Evolutionary conservation across 2,888 invertebrate genomes (phyloP).

Genomic region (Vesta saturnalis): DNA sequence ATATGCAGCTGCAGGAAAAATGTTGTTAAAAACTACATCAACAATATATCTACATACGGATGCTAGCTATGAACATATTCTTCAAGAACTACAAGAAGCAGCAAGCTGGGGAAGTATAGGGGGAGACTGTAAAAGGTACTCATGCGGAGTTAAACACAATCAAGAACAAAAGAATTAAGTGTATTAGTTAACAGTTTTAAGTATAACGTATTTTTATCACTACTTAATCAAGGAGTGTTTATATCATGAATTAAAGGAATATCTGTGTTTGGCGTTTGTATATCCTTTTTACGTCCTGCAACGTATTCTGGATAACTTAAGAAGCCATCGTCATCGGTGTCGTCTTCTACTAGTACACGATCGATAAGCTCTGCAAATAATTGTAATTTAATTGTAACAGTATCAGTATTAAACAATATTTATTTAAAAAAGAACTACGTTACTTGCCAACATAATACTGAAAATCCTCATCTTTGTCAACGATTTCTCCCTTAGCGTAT

Average conservation of each 20-base stretch:
- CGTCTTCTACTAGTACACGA: constrained; percentile 83
- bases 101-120: constrained; percentile 54
- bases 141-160: constrained; percentile 44
- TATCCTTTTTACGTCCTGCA: constrained; percentile 53
- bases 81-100: constrained; percentile 56
- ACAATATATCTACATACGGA: constrained; percentile 62
- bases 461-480: constrained; percentile 61
- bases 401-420: too few species aligned
- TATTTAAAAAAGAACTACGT: background rate
- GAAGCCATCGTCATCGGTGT: constrained; percentile 85
- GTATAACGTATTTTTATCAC: constrained; percentile 12
- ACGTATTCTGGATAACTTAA: constrained; percentile 86
- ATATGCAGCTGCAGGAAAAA: constrained; percentile 81
- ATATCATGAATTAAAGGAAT: constrained; percentile 19
- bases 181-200: constrained; percentile 10
- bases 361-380: constrained; percentile 80
- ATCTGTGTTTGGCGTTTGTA: constrained; percentile 5
- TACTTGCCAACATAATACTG: constrained; percentile 62
- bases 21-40: constrained; percentile 76
- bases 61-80: constrained; percentile 67
- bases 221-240: constrained; percentile 14
- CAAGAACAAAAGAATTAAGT: constrained; percentile 12
- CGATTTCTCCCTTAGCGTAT: constrained; percentile 58
- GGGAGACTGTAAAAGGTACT: constrained; percentile 53
- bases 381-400: background rate